Evolutionary conservation across 2,888 invertebrate species (phyloP).

Genomic region (Campoplex capitator): DNA sequence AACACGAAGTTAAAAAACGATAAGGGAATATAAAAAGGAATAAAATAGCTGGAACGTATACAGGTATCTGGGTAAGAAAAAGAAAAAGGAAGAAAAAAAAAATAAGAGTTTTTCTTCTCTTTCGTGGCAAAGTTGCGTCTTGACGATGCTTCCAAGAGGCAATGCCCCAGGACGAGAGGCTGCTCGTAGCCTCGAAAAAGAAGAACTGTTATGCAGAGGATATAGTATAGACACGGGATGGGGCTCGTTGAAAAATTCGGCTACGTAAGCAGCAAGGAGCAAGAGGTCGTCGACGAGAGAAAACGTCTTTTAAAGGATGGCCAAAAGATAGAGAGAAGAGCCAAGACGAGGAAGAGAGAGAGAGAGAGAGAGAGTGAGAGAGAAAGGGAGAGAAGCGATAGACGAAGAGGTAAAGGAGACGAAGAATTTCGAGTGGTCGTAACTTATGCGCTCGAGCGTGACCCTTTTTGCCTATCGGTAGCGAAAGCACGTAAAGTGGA

Average conservation of each 20-base stretch:
- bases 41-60: not conserved
- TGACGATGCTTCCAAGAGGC: slow-evolving; percentile 14
- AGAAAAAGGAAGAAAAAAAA: not conserved
- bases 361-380: slow-evolving; percentile 7
- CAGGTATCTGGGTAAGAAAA: not conserved
- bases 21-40: slow-evolving; percentile 42
- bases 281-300: slow-evolving; percentile 52
- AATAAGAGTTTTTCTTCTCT: slow-evolving; percentile 34
- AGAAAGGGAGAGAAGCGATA: slow-evolving; percentile 27
- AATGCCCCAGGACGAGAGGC: slow-evolving; percentile 33
- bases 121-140: slow-evolving; percentile 49
- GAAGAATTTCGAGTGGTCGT: slow-evolving; percentile 77
- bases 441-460: slow-evolving; percentile 75
- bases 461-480: slow-evolving; percentile 79
- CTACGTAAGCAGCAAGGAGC: slow-evolving; percentile 65
- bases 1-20: slow-evolving; percentile 22
- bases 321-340: slow-evolving; percentile 33
- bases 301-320: slow-evolving; percentile 50
- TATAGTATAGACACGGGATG: slow-evolving; percentile 49
- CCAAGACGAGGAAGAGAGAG: slow-evolving; percentile 15
- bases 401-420: slow-evolving; percentile 63
- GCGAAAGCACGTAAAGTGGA: slow-evolving; percentile 77
- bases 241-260: slow-evolving; percentile 69
- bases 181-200: slow-evolving; percentile 33
- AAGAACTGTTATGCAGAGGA: slow-evolving; percentile 17